Base-by-base conservation (phyloP, 2,113 vertebrate species). In the Brachyhypopomus occidentalis region DNA sequence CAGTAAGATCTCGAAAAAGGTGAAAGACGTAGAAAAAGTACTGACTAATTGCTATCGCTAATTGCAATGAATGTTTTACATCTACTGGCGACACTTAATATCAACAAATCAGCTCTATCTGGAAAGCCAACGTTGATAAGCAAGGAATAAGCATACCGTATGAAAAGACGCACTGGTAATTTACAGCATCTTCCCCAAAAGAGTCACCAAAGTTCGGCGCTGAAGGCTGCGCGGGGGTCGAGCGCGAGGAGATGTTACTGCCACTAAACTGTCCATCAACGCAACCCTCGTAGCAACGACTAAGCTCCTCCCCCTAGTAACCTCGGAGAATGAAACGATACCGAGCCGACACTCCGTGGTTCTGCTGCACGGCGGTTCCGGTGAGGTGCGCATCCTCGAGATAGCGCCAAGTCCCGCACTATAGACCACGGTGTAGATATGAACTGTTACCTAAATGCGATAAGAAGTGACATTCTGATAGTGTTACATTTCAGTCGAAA, bases 31-130 rank as follows among this genome's bases (percentile, higher is more conserved):
- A 5, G 41, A 9, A 48, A 48, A 48, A 11, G 8, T 9, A 38
- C 3, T 38, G 38, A 4, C 3, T 38, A 3, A 48, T 48, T 48
- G 11, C 11, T 1, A 22, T 63, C 25, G 5, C 60, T 64, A 14
- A 64, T 4, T 7, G 16, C 20, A 30, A 59, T 81, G 9, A 81
- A 81, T 81, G 69, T 69, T 81, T 81, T 19, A 81, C 59, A 22
- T 8, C 63, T 34, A 45, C 60, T 59, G 34, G 36, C 14, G 5
- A 58, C 66, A 67, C 27, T 64, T 34, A 58, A 6, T 25, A 1
- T 4, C 66, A 27, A 36, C 62, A 27, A n/a, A 45, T 36, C 45
- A 67, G 41, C 20, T 30, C 23, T 64, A 64, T 17, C 2, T 62
- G 6, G 19, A 5, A 60, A 2, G 8, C 64, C 3, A 48, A 48